Percentiles rank a stretch among this genome's conserved stretches.
Conservation (phyloP, 2,888 invertebrate species). For the Hyposoter didymator region DNA sequence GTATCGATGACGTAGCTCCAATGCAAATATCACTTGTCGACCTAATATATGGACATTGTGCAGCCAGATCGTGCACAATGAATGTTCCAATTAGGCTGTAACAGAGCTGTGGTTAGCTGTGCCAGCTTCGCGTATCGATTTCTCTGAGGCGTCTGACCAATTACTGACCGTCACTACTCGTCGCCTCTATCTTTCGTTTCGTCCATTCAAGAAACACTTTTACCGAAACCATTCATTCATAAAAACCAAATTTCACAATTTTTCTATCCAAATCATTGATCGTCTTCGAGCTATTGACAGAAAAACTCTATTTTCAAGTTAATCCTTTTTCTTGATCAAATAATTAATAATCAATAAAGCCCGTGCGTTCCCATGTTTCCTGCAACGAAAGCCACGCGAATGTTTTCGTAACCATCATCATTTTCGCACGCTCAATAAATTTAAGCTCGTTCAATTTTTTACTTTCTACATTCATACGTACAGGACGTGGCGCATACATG, state of each 20-base stretch:
- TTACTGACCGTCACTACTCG: constrained; percentile 34
- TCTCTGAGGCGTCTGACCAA: constrained; percentile 27
- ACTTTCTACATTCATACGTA: neutral
- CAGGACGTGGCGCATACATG: neutral
- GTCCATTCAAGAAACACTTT: neutral
- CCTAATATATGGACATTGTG: constrained; percentile 18
- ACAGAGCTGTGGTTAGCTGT: constrained; percentile 42
- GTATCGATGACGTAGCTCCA: constrained; percentile 39
- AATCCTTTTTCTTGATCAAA: neutral
- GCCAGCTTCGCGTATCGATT: constrained; percentile 43
- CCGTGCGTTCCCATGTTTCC: neutral
- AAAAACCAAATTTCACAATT: neutral
- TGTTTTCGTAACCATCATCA: neutral
- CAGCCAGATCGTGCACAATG: constrained; percentile 33
- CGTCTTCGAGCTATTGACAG: too few relatives aligned
- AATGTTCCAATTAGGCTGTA: constrained; percentile 60
- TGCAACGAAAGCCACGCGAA: neutral
- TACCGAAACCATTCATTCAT: neutral
- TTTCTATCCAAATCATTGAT: too few relatives aligned
- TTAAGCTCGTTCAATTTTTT: neutral
- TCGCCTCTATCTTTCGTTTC: constrained; percentile 7
- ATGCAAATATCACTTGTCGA: constrained; percentile 46
- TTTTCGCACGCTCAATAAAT: neutral
- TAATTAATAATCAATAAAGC: too few relatives aligned
- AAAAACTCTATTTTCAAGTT: too few relatives aligned